A percentile compares a stretch with the other conserved stretches of the same genome.
Conservation (phyloP, 2,113 vertebrate species). For the Archilochus colubris region DNA sequence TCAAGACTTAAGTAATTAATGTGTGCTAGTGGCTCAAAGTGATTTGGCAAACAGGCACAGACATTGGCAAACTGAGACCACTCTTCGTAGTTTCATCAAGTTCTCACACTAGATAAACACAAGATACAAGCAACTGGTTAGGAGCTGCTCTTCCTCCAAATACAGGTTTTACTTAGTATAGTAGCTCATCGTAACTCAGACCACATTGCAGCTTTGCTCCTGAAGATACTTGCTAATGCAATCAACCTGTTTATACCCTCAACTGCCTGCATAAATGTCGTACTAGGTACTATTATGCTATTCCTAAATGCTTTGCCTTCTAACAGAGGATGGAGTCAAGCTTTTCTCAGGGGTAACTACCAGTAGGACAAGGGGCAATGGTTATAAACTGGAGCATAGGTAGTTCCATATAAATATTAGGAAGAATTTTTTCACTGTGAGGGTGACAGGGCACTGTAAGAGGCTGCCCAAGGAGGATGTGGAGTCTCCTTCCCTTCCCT, state of each 20-base stretch:
- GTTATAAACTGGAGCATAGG: too few species aligned
- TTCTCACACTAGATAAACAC: background rate
- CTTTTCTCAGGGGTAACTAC: too few species aligned
- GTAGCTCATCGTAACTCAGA: background rate
- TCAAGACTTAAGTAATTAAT: background rate
- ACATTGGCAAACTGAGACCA: background rate
- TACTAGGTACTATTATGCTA: background rate
- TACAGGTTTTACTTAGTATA: background rate
- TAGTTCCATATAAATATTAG: too few species aligned
- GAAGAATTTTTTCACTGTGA: too few species aligned
- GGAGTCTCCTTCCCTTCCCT: too few species aligned
- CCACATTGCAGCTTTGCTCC: background rate
- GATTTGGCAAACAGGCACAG: background rate
- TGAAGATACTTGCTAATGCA: background rate
- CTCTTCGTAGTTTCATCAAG: background rate
- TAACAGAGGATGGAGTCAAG: background rate
- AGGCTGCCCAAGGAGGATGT: too few species aligned
- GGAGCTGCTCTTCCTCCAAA: background rate
- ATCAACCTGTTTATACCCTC: background rate
- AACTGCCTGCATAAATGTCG: background rate
- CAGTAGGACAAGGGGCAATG: too few species aligned
- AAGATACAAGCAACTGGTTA: background rate
- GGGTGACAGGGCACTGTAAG: too few species aligned
- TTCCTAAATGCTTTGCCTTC: background rate
- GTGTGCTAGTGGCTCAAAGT: fast-evolving